A percentile compares a stretch with the other conserved stretches of the same genome.
phyloP scores from a whole-genome alignment of 2,797 vertebrate genomes.

The Amazonetta brasiliensis region DNA sequence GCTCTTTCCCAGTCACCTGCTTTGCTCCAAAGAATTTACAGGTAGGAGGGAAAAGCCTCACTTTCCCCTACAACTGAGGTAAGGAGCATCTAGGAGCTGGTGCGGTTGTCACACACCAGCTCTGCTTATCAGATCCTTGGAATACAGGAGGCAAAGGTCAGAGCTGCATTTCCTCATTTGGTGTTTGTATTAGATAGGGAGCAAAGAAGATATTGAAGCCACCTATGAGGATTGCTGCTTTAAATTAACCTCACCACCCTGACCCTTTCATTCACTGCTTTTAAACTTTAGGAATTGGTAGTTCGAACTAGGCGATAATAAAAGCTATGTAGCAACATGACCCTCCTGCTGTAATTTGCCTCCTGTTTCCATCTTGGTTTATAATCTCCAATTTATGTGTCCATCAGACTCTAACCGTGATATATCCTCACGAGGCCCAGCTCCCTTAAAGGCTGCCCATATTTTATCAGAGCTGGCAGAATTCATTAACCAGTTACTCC shows the following conservation, averaged over 20 bases:
- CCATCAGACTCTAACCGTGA: background rate
- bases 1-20: background rate
- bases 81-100: rapidly evolving
- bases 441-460: rapidly evolving
- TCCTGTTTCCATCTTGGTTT: background rate
- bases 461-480: background rate
- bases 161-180: background rate
- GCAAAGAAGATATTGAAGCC: background rate
- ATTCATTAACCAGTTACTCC: background rate
- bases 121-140: background rate
- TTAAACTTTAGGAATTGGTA: background rate
- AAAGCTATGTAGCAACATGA: background rate
- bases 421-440: background rate
- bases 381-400: background rate
- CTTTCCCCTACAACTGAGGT: background rate
- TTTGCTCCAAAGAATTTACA: background rate
- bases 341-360: background rate
- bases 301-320: background rate
- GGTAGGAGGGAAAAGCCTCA: background rate
- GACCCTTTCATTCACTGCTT: background rate
- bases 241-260: background rate
- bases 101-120: background rate
- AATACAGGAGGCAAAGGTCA: constrained; percentile 10
- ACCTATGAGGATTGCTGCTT: background rate
- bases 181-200: background rate